Percentiles rank a stretch among this genome's conserved stretches.
Conservation (phyloP, 2,888 invertebrate species). For the Diogma glabrata region DNA sequence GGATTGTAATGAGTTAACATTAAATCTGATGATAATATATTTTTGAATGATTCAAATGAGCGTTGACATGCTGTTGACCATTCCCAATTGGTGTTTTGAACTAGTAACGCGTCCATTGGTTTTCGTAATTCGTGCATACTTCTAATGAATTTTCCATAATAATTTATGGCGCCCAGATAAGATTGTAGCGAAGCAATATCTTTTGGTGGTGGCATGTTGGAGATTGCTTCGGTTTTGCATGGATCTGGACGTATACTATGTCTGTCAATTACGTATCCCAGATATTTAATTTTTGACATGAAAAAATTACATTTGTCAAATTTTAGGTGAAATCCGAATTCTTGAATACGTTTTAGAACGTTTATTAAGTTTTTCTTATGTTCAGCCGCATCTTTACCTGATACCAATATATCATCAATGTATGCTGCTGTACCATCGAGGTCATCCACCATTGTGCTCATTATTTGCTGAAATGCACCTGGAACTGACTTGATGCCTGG, state of each 20-base stretch:
- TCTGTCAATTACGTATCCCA: background rate
- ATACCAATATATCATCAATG: no score
- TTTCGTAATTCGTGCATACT: background rate
- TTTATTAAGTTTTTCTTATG: no score
- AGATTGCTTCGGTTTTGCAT: background rate
- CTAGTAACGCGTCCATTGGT: background rate
- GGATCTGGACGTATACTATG: background rate
- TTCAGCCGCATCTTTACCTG: no score
- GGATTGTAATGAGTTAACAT: no score
- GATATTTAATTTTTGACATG: no score
- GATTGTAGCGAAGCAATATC: background rate
- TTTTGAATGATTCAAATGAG: background rate
- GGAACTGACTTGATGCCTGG: no score
- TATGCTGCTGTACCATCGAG: no score
- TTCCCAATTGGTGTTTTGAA: background rate
- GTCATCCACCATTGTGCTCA: no score
- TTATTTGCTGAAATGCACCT: no score
- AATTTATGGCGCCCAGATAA: background rate
- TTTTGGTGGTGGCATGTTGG: slow-evolving; percentile 4
- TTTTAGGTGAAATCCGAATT: background rate
- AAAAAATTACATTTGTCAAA: background rate
- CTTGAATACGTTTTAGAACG: no score
- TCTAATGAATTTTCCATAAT: background rate
- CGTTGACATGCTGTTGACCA: background rate
- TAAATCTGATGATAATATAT: background rate